Evolutionary conservation across 1,140 invertebrate genomes (phyloP).

Genomic region (Euwallacea similis): DNA sequence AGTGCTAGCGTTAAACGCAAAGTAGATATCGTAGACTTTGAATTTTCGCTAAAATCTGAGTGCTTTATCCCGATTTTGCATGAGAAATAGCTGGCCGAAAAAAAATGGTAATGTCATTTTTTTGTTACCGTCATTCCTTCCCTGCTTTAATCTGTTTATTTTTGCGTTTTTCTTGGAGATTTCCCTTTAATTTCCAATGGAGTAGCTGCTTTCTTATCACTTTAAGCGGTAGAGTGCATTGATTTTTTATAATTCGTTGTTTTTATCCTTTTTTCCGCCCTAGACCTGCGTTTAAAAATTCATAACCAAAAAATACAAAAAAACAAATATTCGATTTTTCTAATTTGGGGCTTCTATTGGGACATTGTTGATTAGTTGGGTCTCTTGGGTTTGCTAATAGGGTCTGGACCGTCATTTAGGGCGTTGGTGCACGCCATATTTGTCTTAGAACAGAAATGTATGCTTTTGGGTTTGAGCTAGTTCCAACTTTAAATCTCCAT

Average conservation of each 20-base stretch:
- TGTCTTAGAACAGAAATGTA: conserved; percentile 44
- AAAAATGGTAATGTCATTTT: conserved; percentile 53
- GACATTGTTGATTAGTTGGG: too few relatives aligned
- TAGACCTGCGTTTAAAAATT: conserved; percentile 50
- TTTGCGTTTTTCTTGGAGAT: conserved; percentile 40
- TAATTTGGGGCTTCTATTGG: conserved; percentile 20
- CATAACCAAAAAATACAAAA: conserved; percentile 55
- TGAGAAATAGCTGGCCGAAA: conserved; percentile 40
- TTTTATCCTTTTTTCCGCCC: conserved; percentile 42
- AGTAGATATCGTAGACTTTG: conserved; percentile 30
- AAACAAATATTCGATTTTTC: conserved; percentile 36
- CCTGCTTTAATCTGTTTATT: conserved; percentile 46
- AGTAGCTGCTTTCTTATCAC: conserved; percentile 24
- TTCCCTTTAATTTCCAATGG: conserved; percentile 37
- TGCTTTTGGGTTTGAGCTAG: not conserved
- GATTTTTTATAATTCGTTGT: conserved; percentile 40
- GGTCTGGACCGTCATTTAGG: conserved; percentile 39
- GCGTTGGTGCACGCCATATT: conserved; percentile 53
- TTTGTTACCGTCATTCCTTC: conserved; percentile 41
- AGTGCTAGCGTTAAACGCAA: conserved; percentile 24
- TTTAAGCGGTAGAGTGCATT: conserved; percentile 19
- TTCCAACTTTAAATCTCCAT: too few relatives aligned
- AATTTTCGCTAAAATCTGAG: conserved; percentile 16
- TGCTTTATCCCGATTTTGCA: conserved; percentile 41
- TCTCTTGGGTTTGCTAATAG: conserved; percentile 24